These are phyloP conservation scores for Calcarius ornatus DNA, from an alignment of 2,113 vertebrate genomes.

Conservation along the genomic window DNA sequence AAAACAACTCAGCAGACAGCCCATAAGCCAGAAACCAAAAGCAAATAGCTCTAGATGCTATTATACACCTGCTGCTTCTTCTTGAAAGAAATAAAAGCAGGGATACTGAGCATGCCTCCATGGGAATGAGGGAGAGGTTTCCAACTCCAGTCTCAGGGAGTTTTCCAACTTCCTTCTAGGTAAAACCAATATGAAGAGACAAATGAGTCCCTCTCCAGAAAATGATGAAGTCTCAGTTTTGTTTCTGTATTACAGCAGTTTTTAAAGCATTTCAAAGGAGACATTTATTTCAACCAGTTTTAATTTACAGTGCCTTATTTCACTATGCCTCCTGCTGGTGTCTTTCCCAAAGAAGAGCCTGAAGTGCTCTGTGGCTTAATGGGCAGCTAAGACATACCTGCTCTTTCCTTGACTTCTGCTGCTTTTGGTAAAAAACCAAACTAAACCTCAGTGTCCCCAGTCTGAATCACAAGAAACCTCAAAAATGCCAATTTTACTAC, in stretches of 20 bases:
- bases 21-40: neutral
- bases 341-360: neutral
- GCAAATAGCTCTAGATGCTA: neutral
- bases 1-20: neutral
- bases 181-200: neutral
- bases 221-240: neutral
- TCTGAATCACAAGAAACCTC: neutral
- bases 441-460: accelerated
- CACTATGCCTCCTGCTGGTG: neutral
- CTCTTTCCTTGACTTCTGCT: neutral
- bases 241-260: neutral
- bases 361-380: neutral
- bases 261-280: neutral
- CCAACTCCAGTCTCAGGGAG: neutral
- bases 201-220: neutral
- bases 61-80: neutral
- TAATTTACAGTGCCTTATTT: neutral
- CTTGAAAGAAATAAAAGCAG: neutral
- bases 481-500: neutral
- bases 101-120: accelerated
- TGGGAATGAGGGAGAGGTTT: neutral
- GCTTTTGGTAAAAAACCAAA: neutral
- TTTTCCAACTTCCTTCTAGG: neutral
- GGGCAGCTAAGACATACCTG: neutral
- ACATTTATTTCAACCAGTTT: neutral